Percentiles rank a stretch among this genome's conserved stretches.
phyloP scores from a whole-genome alignment of 2,797 vertebrate species.

The Hirundo rustica region DNA sequence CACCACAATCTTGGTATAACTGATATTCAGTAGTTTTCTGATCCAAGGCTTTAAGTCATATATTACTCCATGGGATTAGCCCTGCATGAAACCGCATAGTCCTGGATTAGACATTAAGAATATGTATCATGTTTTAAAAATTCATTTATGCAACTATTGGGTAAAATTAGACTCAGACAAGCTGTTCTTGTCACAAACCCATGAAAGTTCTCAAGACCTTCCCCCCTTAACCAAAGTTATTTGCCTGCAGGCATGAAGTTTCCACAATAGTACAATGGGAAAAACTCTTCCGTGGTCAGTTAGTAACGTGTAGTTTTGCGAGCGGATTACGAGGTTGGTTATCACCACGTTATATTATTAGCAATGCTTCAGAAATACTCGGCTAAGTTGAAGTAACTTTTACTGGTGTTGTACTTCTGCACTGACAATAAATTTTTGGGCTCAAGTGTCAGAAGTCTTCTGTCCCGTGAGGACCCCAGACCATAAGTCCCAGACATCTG shows the following conservation, averaged over 20 bases:
- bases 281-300: conserved; percentile 1
- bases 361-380: background rate
- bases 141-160: conserved; percentile 54
- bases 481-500: background rate
- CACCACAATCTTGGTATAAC: conserved; percentile 33
- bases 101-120: conserved; percentile 58
- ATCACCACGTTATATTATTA: background rate
- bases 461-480: background rate
- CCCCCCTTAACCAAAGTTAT: conserved; percentile 38
- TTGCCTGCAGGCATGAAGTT: conserved; percentile 35
- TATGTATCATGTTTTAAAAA: conserved; percentile 67
- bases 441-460: background rate
- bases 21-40: conserved; percentile 40
- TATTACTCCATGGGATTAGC: conserved; percentile 48
- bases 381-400: background rate
- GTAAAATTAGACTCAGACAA: conserved; percentile 64
- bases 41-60: conserved; percentile 53
- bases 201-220: conserved; percentile 30
- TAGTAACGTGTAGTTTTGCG: background rate
- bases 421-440: background rate
- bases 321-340: background rate
- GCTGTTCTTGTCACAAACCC: conserved; percentile 45
- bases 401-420: conserved; percentile 58
- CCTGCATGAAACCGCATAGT: conserved; percentile 35
- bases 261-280: conserved; percentile 1